These are phyloP conservation scores for Cetoscarus ocellatus DNA, from an alignment of 2,797 vertebrate species.

Conservation along the genomic window DNA sequence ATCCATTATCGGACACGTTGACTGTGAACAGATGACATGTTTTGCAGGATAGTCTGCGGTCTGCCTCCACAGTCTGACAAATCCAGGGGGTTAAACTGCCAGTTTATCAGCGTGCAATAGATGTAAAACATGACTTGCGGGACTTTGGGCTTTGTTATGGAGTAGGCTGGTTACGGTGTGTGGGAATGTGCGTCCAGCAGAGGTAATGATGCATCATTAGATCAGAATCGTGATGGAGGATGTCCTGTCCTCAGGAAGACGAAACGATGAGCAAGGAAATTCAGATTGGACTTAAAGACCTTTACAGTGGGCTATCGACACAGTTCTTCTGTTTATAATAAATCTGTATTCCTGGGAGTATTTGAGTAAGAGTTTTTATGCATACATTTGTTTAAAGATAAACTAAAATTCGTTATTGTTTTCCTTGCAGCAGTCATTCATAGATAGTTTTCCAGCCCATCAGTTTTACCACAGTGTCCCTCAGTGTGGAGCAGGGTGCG, in stretches of 20 bases:
- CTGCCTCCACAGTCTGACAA: neutral
- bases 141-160: no score
- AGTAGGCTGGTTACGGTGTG: neutral
- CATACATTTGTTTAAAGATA: no score
- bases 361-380: no score
- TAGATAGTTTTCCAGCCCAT: neutral
- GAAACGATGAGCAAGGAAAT: neutral
- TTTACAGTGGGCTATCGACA: no score
- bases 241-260: neutral
- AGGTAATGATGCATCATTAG: neutral
- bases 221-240: neutral
- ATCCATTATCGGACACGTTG: slow-evolving; percentile 56
- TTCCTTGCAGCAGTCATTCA: no score
- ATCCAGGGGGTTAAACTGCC: no score
- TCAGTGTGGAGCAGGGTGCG: slow-evolving; percentile 23
- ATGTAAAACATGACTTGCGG: no score
- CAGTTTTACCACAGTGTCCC: neutral
- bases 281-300: neutral
- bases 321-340: neutral
- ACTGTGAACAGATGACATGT: rapidly evolving
- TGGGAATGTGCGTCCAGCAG: neutral
- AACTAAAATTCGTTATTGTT: no score
- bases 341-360: neutral
- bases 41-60: rapidly evolving
- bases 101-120: no score